Evolutionary conservation across 2,113 vertebrate genomes (phyloP), one percentile per base, ranked within the genome.

Genomic region (Psephotus haematonotus): DNA sequence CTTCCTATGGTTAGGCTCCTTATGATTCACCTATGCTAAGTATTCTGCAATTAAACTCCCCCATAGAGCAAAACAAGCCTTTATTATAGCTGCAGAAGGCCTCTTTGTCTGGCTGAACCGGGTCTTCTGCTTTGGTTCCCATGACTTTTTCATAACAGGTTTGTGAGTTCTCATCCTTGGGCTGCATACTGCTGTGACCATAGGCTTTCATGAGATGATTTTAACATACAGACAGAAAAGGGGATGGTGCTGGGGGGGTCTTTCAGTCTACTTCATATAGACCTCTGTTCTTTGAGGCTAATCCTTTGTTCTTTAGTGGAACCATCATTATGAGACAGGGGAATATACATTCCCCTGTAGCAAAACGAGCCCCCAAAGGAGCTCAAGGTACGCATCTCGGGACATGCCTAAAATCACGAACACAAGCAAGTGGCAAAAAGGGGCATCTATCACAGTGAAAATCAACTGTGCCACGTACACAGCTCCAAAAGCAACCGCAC

Each of bases 1-100:
- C 96, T 97, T 97, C 95, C 95, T 96, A 93, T 94, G 92, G 91
- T 93, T 84, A 89, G 62, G 81, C 82, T 97, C 82, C 93, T 94
- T 84, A 79, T 96, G 95, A 96, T 97, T 97, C 95, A 96, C 92
- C 82, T 96, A 95, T 94, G 95, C 90, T 93, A 96, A 93, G 31
- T 67, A 95, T 97, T 92, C 92, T 82, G 92, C 95, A 96, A 95
- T 96, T 96, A 96, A 96, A 95, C 90, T 94, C 93, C 95, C 90
- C 88, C 95, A 93, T 41, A 72, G 90, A 90, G 82, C 82, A 94
- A 86, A 95, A 60, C 90, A 94, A 96, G 86, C 83, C 92, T 97
- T 97, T 86, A 96, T 95, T 94, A 94, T 17, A 93, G 57, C 88
- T 88, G 88, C 80, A 95, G 83, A 90, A 93, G 88, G 49, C 62